phyloP scores from a whole-genome alignment of 2,113 vertebrate genomes.

The Telmatochromis brachygnathus region DNA sequence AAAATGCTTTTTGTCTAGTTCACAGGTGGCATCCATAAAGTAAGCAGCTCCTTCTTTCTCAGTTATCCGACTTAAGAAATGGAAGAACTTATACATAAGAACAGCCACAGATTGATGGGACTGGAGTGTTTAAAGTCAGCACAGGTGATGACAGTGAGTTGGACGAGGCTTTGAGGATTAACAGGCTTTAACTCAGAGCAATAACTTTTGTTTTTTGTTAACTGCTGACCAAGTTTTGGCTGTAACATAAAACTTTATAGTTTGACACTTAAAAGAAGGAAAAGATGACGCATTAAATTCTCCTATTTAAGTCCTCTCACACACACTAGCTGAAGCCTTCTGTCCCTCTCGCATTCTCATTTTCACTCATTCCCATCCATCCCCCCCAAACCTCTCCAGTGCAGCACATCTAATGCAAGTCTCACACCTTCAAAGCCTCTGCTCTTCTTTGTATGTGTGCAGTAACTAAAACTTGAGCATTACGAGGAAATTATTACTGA shows the following conservation, averaged over 20 bases:
- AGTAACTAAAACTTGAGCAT: not conserved
- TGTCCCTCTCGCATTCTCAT: not conserved
- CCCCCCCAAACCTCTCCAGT: not conserved
- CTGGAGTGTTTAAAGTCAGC: not conserved
- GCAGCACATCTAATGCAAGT: not conserved
- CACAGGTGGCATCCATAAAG: not conserved
- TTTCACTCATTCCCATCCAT: not conserved
- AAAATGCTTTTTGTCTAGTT: not conserved
- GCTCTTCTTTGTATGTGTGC: not conserved
- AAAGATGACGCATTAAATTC: not conserved
- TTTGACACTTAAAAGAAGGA: not conserved
- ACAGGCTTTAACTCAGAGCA: not conserved
- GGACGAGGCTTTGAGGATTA: not conserved
- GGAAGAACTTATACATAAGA: too few relatives aligned
- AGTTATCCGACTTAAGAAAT: not conserved
- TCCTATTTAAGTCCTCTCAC: not conserved
- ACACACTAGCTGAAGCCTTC: not conserved
- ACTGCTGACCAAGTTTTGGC: not conserved
- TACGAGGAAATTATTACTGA: not conserved
- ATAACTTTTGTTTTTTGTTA: not conserved
- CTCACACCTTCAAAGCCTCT: not conserved
- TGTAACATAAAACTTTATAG: not conserved
- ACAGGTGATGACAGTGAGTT: fast-evolving
- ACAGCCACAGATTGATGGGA: not conserved
- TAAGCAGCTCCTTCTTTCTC: not conserved